These are phyloP conservation scores for Urocitellus parryii DNA, from an alignment of 2,113 vertebrate genomes.

Conservation along the genomic window DNA sequence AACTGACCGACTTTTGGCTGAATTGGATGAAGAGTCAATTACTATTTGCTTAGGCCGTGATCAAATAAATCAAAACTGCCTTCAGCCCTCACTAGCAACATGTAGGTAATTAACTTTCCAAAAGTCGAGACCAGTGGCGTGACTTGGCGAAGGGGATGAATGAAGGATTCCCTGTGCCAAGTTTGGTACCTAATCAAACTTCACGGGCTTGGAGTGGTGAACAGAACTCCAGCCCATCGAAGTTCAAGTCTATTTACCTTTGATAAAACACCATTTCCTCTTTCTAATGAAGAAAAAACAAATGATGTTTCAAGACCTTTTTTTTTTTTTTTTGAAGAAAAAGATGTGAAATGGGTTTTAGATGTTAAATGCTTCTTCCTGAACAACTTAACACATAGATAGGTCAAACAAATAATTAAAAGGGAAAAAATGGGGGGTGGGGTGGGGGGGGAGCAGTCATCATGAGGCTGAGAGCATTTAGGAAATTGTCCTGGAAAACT, in stretches of 20 bases:
- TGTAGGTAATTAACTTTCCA: constrained; percentile 62
- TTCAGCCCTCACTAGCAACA: constrained; percentile 27
- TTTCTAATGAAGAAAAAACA: constrained; percentile 78
- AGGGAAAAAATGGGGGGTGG: not conserved
- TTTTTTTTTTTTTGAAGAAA: constrained; percentile 34
- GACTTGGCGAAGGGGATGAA: constrained; percentile 59
- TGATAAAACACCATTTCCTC: constrained; percentile 77
- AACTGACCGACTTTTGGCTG: not conserved
- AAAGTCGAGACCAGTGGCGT: constrained; percentile 51
- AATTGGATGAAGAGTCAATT: constrained; percentile 44
- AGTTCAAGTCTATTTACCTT: constrained; percentile 56
- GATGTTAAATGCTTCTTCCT: constrained; percentile 76
- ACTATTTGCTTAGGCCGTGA: constrained; percentile 48
- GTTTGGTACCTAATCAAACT: constrained; percentile 80
- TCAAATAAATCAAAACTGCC: constrained; percentile 63
- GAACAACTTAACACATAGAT: constrained; percentile 70
- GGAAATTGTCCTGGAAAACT: not conserved
- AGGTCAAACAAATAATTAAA: not conserved
- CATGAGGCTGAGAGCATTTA: not conserved
- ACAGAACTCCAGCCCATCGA: constrained; percentile 33
- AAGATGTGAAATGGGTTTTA: constrained; percentile 54
- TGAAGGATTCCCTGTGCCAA: constrained; percentile 72
- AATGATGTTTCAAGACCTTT: constrained; percentile 53
- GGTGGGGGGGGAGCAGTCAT: not conserved
- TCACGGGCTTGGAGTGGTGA: constrained; percentile 38